Base-by-base conservation (phyloP, 2,113 vertebrate species). In the Perca schrenkii region DNA sequence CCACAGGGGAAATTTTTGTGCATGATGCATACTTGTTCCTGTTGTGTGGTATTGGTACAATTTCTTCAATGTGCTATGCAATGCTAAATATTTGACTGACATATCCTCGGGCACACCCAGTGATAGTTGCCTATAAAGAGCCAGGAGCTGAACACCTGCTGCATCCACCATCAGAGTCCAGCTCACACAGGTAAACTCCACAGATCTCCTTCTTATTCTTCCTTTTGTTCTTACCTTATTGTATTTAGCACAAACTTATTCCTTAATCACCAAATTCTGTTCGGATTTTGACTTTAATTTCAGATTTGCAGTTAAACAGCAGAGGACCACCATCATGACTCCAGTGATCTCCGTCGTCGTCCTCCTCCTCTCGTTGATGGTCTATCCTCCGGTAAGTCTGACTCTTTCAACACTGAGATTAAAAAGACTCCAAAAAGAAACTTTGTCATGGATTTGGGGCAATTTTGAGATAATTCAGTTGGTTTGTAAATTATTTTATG, bases 241-340 rank as follows among this genome's bases (percentile, higher is more conserved):
- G 11, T 31, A 11, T 16, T 66, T 17, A 22, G 5, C 19, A 13
- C 15, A 13, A 52, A 54, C 4, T 1, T n/a, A 34, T 12, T 4
- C 12, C 19, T 4, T 53, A 7, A 53, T 17, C 15, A 53, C 11
- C 19, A 34, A 14, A 50, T 62, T 13, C 34, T 61, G 17, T 7
- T 80, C 16, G 67, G 15, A 73, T 40, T 65, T 31, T 36, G 16
- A 52, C 25, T 57, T 10, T 50, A 0, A 25, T 50, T 67, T 25
- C 21, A 77, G 78, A 47, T 74, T 63, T 67, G 15, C 22, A 56
- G 43, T 21, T 58, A 1, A 3, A 19, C 31, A 17, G 12, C 0
- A 49, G 62, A 63, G 1, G 36, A 80, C 21, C 63, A 12, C 3
- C 57, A 16, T 54, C 76, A 90, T 90, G 88, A 2, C 61, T 52